phyloP scores from a whole-genome alignment of 2,888 invertebrate genomes.

The Tipula confusa region DNA sequence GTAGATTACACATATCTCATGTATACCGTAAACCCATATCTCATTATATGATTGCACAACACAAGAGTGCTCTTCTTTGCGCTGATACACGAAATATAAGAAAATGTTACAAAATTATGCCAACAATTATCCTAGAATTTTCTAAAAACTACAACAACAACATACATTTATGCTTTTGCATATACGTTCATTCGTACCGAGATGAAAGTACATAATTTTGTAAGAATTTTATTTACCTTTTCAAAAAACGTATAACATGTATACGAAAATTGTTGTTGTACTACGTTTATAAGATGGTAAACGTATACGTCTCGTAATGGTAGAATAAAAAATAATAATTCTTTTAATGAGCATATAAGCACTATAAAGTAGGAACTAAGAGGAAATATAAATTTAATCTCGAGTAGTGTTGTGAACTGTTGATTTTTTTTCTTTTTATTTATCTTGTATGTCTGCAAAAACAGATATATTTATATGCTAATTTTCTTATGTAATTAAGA shows the following conservation, averaged over 20 bases:
- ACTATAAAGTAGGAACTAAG: background rate
- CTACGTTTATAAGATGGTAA: background rate
- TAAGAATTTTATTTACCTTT: background rate
- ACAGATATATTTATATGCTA: background rate
- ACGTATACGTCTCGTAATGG: background rate
- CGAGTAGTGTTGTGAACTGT: background rate
- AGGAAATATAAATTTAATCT: background rate
- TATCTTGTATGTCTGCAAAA: background rate
- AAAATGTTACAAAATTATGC: background rate
- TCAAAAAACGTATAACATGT: background rate
- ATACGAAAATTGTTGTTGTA: background rate
- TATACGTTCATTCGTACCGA: background rate
- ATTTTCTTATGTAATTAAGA: background rate
- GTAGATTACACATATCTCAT: background rate
- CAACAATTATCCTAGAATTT: background rate
- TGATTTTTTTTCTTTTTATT: background rate
- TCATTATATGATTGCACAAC: background rate
- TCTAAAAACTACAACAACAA: background rate
- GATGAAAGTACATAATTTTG: background rate
- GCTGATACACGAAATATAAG: background rate
- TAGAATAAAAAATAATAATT: background rate
- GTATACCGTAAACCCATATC: background rate
- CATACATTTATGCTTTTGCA: background rate
- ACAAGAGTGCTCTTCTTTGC: no score
- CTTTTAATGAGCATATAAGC: background rate